These are phyloP conservation scores for Suncus etruscus DNA, from an alignment of 2,113 vertebrate genomes.

Conservation along the genomic window DNA sequence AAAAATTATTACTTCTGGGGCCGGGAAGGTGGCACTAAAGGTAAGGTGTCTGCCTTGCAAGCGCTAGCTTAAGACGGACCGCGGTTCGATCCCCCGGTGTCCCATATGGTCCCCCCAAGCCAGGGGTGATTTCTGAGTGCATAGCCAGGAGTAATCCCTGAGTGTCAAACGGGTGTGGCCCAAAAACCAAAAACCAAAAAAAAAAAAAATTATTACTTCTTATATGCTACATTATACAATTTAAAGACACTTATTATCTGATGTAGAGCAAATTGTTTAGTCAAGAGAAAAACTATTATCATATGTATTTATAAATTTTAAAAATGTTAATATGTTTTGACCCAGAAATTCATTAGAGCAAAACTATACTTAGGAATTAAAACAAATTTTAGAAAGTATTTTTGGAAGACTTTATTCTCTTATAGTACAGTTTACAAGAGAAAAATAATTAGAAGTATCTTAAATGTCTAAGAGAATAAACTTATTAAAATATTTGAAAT, in stretches of 20 bases:
- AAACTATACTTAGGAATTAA: conserved; percentile 6
- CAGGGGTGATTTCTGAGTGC: too few relatives aligned
- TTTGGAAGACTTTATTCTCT: neutral
- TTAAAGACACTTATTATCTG: neutral
- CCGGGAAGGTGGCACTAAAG: too few relatives aligned
- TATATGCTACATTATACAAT: neutral
- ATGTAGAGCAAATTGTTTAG: neutral
- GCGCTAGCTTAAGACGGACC: too few relatives aligned
- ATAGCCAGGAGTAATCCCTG: too few relatives aligned
- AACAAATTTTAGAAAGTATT: neutral
- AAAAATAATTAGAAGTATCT: neutral
- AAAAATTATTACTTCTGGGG: neutral
- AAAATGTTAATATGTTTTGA: conserved; percentile 15
- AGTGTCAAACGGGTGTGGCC: too few relatives aligned
- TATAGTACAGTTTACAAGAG: neutral
- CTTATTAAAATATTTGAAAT: neutral
- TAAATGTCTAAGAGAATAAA: neutral
- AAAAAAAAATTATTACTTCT: neutral
- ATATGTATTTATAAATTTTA: neutral
- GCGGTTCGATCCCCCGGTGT: too few relatives aligned
- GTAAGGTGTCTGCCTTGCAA: too few relatives aligned
- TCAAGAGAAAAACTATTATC: neutral
- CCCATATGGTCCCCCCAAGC: too few relatives aligned
- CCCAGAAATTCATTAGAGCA: conserved; percentile 18
- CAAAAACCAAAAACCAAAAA: too few relatives aligned